Evolutionary conservation across 2,888 invertebrate species (phyloP).

Genomic region (Lithosia quadra): DNA sequence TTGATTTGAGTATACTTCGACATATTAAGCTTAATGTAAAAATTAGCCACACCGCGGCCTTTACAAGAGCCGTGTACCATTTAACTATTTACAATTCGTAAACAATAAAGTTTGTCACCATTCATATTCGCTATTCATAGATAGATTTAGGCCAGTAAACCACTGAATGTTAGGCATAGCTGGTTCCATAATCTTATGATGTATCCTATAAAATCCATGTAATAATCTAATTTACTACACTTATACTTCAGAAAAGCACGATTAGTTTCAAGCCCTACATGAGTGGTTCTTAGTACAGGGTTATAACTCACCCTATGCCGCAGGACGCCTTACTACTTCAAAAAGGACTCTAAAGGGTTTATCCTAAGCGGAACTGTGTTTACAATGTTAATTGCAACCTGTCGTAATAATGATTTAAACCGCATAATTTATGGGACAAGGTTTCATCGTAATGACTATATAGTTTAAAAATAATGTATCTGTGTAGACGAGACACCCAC

Average conservation of each 20-base stretch:
- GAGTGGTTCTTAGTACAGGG: no score
- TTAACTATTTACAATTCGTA: slow-evolving; percentile 31
- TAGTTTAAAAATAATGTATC: not conserved
- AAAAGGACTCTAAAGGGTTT: no score
- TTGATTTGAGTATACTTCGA: slow-evolving; percentile 73
- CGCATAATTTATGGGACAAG: slow-evolving; percentile 1
- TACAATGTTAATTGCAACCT: not conserved
- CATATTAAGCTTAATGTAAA: slow-evolving; percentile 76
- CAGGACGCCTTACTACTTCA: no score
- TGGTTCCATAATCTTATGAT: not conserved
- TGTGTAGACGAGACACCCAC: no score
- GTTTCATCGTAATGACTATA: not conserved
- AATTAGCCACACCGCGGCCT: slow-evolving; percentile 77
- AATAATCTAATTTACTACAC: not conserved
- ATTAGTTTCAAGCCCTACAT: not conserved
- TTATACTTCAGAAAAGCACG: not conserved
- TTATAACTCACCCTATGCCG: no score
- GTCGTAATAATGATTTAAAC: not conserved
- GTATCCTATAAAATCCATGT: not conserved
- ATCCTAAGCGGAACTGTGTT: not conserved
- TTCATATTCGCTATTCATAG: not conserved
- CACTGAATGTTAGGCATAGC: no score
- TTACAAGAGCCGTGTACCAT: slow-evolving; percentile 59
- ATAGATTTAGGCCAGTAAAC: not conserved
- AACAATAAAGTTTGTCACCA: not conserved